Conservation (phyloP, 2,888 invertebrate species). For the Flabesymbios commensalis region DNA sequence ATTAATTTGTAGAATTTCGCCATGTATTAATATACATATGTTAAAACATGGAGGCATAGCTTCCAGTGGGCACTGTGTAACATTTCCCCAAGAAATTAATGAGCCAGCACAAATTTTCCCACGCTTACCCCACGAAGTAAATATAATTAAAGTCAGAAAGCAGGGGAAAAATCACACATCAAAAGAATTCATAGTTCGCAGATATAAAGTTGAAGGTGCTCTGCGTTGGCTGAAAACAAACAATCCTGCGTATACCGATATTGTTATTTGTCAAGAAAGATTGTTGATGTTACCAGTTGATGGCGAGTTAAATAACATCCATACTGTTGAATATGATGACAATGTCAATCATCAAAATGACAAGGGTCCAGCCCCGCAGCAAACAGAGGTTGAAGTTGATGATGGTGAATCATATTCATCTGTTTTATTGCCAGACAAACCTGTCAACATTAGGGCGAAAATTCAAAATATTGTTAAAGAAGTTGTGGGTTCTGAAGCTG, state of each 20-base stretch:
- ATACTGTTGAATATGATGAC: constrained; percentile 4
- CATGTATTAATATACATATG: no score
- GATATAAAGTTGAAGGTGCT: constrained; percentile 24
- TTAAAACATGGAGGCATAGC: no score
- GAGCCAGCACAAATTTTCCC: no score
- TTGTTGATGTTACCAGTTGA: constrained; percentile 14
- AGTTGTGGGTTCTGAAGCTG: not conserved
- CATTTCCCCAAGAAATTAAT: no score
- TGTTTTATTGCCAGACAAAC: constrained; percentile 7
- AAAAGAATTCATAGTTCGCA: constrained; percentile 29
- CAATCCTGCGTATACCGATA: constrained; percentile 27
- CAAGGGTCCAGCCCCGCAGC: constrained; percentile 5
- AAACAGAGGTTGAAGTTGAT: constrained; percentile 8
- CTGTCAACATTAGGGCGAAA: not conserved
- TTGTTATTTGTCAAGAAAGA: constrained; percentile 20
- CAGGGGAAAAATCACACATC: constrained; percentile 25
- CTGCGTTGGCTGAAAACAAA: constrained; percentile 28
- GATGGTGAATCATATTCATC: constrained; percentile 19
- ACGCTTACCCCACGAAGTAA: constrained; percentile 27
- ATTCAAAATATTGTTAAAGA: not conserved
- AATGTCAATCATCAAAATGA: constrained; percentile 13
- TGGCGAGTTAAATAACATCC: constrained; percentile 13
- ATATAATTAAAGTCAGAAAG: constrained; percentile 23
- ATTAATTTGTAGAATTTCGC: no score
- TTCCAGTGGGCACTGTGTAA: no score